These are phyloP conservation scores for Nomada flava DNA, from an alignment of 2,888 invertebrate genomes.

Conservation along the genomic window DNA sequence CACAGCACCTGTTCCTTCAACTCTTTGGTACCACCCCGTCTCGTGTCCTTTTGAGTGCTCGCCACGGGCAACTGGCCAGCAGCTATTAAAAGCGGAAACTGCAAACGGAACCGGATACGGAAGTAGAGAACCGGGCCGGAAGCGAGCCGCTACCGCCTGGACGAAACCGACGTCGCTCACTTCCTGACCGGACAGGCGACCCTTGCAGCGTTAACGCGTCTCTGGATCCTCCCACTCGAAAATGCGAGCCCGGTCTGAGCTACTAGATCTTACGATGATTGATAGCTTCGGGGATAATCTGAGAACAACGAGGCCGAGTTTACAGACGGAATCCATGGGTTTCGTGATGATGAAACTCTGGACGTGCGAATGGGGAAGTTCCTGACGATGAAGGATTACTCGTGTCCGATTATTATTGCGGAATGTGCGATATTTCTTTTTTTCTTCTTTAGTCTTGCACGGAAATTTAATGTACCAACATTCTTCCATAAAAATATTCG, in stretches of 20 bases:
- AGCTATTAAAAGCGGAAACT: constrained; percentile 80
- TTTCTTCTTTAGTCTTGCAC: too few relatives aligned
- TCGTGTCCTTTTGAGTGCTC: not conserved
- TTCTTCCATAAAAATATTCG: too few relatives aligned
- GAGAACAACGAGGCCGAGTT: not conserved
- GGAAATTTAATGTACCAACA: too few relatives aligned
- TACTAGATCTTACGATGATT: not conserved
- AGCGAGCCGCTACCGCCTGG: constrained; percentile 71
- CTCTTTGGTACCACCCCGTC: constrained; percentile 19
- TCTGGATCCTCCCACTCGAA: constrained; percentile 3
- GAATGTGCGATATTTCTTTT: too few relatives aligned
- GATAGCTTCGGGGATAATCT: not conserved
- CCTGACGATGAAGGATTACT: not conserved
- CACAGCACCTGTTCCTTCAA: constrained; percentile 34
- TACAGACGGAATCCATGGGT: not conserved
- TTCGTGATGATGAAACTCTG: not conserved
- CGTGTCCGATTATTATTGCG: not conserved
- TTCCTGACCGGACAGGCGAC: constrained; percentile 51
- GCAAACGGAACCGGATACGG: constrained; percentile 77
- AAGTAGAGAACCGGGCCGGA: constrained; percentile 78
- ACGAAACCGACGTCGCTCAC: constrained; percentile 63
- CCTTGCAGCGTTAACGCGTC: constrained; percentile 38
- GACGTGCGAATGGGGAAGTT: not conserved
- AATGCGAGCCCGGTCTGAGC: not conserved
- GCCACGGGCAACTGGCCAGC: constrained; percentile 67